Conservation (phyloP, 2,888 invertebrate species). For the Ypsolopha scabrella region DNA sequence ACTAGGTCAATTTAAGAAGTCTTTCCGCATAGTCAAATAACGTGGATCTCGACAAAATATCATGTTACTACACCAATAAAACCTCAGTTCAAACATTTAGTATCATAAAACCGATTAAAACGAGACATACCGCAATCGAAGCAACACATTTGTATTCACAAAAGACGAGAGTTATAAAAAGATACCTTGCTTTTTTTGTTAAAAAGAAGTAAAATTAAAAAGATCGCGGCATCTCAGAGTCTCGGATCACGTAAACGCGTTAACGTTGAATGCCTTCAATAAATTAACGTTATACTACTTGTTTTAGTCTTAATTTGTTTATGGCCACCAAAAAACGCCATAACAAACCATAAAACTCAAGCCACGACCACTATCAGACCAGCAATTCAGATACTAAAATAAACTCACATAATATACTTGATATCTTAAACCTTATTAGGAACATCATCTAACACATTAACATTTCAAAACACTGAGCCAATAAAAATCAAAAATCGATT, state of each 20-base stretch:
- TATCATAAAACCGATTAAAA: constrained; percentile 63
- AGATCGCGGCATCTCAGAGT: constrained; percentile 42
- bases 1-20: constrained; percentile 43
- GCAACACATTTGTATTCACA: constrained; percentile 55
- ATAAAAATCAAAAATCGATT: constrained; percentile 58
- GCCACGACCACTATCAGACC: not conserved
- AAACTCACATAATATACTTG: too few relatives aligned
- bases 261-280: constrained; percentile 50
- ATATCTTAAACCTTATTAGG: not conserved
- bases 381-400: not conserved
- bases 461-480: constrained; percentile 54
- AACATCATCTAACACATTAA: constrained; percentile 26
- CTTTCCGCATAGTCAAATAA: constrained; percentile 56
- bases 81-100: constrained; percentile 67
- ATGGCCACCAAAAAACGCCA: not conserved
- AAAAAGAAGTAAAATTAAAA: constrained; percentile 44
- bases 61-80: constrained; percentile 60
- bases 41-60: constrained; percentile 50
- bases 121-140: constrained; percentile 58
- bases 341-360: not conserved
- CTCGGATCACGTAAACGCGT: constrained; percentile 56
- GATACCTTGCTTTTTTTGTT: constrained; percentile 53
- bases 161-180: constrained; percentile 52
- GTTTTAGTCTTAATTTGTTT: constrained; percentile 5
- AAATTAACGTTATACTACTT: constrained; percentile 41